phyloP scores from a whole-genome alignment of 2,113 vertebrate genomes.

The Recurvirostra avosetta region DNA sequence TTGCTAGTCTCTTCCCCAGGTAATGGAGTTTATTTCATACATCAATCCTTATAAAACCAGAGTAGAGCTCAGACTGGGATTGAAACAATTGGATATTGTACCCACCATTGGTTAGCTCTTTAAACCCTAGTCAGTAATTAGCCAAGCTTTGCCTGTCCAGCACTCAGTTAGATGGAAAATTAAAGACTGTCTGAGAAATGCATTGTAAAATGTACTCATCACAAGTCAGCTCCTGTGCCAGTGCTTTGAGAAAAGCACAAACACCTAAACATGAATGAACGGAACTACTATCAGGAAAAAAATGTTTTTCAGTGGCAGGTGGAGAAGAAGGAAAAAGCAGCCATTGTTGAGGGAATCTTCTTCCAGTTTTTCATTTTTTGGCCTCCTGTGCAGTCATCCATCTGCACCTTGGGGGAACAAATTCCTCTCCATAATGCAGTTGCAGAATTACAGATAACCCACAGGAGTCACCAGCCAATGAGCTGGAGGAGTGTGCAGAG shows the following conservation, averaged over 20 bases:
- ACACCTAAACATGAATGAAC: not conserved
- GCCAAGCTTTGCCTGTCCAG: not conserved
- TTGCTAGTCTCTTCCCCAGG: constrained; percentile 3
- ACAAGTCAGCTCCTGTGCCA: not conserved
- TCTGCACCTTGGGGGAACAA: not conserved
- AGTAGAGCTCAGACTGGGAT: not conserved
- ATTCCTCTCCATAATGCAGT: not conserved
- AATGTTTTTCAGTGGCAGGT: not conserved
- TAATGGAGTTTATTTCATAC: constrained; percentile 28
- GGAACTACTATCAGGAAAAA: not conserved
- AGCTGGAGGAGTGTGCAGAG: not conserved
- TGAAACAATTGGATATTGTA: not conserved
- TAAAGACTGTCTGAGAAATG: not conserved
- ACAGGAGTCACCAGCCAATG: not conserved
- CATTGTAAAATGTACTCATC: not conserved
- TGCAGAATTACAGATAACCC: not conserved
- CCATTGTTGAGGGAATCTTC: not conserved
- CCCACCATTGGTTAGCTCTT: not conserved
- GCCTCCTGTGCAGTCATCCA: not conserved
- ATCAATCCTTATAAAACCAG: not conserved
- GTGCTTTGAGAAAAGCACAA: not conserved
- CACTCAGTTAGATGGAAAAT: not conserved
- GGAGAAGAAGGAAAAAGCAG: not conserved
- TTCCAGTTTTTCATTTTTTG: not conserved
- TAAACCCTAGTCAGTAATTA: not conserved